Percentiles rank a stretch among this genome's conserved stretches.
Conservation (phyloP, 2,797 vertebrate genomes). For the Pseudochromis fuscus region DNA sequence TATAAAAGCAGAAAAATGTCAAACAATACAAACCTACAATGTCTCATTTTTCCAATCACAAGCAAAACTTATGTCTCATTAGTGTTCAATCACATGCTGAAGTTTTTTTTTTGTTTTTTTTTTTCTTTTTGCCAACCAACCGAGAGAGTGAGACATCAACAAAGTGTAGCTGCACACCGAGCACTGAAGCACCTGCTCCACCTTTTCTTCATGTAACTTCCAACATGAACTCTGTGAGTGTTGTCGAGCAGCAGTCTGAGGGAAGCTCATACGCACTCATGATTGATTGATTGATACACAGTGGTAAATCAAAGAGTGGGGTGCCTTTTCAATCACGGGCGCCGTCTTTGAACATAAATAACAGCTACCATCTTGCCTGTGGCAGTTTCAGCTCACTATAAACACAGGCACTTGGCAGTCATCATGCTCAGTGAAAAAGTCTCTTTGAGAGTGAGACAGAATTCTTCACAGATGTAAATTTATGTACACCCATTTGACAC, state of each 20-base stretch:
- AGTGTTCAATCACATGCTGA: constrained; percentile 1
- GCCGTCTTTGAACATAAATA: constrained; percentile 75
- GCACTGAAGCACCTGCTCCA: constrained; percentile 4
- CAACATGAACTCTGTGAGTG: constrained; percentile 28
- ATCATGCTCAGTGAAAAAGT: constrained; percentile 27
- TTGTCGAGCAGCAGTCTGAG: constrained; percentile 26
- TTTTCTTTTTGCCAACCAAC: background rate
- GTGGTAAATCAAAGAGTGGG: constrained; percentile 67
- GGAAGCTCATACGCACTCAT: constrained; percentile 28
- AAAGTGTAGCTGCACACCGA: constrained; percentile 10
- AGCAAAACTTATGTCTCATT: constrained; percentile 43
- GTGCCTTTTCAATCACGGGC: constrained; percentile 68
- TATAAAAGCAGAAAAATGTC: constrained; percentile 48
- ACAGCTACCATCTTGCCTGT: constrained; percentile 58
- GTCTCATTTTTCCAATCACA: constrained; percentile 37
- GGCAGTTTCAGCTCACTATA: constrained; percentile 55
- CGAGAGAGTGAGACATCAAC: constrained; percentile 7
- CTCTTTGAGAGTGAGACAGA: constrained; percentile 42
- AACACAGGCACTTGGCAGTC: constrained; percentile 59
- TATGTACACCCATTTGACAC: constrained; percentile 78
- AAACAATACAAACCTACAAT: constrained; percentile 32
- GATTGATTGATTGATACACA: constrained; percentile 74
- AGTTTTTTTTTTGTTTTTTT: background rate
- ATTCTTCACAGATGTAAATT: constrained; percentile 71
- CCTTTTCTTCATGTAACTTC: constrained; percentile 12